Conservation (phyloP, 2,888 invertebrate species). For the Eumerus sabulonum region DNA sequence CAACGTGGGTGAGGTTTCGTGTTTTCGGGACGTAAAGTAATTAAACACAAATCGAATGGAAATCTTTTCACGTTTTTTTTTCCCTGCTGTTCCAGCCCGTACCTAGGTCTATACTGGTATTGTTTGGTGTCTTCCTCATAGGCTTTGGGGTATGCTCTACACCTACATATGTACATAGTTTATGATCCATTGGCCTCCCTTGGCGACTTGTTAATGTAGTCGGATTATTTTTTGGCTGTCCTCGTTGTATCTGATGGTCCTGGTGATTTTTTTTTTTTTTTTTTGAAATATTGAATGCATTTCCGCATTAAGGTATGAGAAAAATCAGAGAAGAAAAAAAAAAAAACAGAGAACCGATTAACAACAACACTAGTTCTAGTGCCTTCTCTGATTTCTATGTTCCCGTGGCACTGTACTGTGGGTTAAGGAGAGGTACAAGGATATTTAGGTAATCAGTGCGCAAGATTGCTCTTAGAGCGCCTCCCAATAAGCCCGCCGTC, state of each 20-base stretch:
- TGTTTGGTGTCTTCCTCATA: constrained; percentile 30
- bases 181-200: constrained; percentile 10
- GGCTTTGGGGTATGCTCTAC: constrained; percentile 18
- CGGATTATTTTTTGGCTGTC: no score
- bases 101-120: constrained; percentile 1
- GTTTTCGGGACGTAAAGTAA: constrained; percentile 30
- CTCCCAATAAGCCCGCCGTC: no score
- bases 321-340: constrained; percentile 17
- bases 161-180: no score
- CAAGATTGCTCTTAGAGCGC: constrained; percentile 41
- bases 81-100: constrained; percentile 2
- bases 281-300: constrained; percentile 59
- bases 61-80: not conserved
- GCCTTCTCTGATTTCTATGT: not conserved
- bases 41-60: constrained; percentile 30
- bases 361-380: constrained; percentile 17
- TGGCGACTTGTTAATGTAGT: no score
- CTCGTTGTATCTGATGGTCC: no score
- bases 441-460: constrained; percentile 50
- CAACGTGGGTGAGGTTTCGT: constrained; percentile 48
- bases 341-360: not conserved
- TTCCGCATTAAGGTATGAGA: no score
- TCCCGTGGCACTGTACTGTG: constrained; percentile 5
- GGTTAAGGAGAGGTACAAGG: constrained; percentile 45
- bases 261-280: no score